Percentiles rank a stretch among this genome's conserved stretches.
Evolutionary conservation across 2,888 invertebrate species (phyloP).

Genomic region (Hydropsyche betteni): DNA sequence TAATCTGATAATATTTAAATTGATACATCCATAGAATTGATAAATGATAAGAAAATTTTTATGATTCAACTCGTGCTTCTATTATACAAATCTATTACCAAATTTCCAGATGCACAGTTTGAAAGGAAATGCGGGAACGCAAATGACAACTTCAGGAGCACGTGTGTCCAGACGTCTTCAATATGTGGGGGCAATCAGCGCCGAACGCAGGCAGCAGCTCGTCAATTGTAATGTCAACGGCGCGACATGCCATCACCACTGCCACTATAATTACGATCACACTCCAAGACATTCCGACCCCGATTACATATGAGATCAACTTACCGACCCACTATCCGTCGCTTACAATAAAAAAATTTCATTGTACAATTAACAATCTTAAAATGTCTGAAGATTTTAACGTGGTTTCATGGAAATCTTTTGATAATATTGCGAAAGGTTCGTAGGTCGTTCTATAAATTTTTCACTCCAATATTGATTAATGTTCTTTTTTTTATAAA

Average conservation of each 20-base stretch:
- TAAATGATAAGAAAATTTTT: too few relatives aligned
- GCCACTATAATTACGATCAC: slow-evolving; percentile 52
- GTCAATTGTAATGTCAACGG: slow-evolving; percentile 41
- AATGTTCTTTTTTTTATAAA: too few relatives aligned
- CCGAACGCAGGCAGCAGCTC: slow-evolving; percentile 39
- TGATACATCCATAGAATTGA: too few relatives aligned
- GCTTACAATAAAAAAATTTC: slow-evolving; percentile 10
- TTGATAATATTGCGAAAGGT: too few relatives aligned
- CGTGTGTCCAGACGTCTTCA: slow-evolving; percentile 48
- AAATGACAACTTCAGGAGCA: slow-evolving; percentile 47
- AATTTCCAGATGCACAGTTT: slow-evolving; percentile 47
- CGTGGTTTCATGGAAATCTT: too few relatives aligned
- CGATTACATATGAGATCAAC: slow-evolving; percentile 44
- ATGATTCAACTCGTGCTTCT: too few relatives aligned
- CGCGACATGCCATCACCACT: slow-evolving; percentile 37
- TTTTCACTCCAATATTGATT: too few relatives aligned
- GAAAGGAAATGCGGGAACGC: slow-evolving; percentile 47
- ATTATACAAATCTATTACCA: not conserved
- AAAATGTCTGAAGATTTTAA: too few relatives aligned
- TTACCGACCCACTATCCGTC: not conserved
- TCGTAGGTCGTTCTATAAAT: too few relatives aligned
- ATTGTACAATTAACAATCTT: slow-evolving; percentile 10
- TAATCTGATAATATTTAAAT: too few relatives aligned
- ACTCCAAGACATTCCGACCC: slow-evolving; percentile 44
- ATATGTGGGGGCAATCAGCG: slow-evolving; percentile 44